Conservation (phyloP, 1,140 invertebrate species). For the Hyposmocoma kahamanoa region DNA sequence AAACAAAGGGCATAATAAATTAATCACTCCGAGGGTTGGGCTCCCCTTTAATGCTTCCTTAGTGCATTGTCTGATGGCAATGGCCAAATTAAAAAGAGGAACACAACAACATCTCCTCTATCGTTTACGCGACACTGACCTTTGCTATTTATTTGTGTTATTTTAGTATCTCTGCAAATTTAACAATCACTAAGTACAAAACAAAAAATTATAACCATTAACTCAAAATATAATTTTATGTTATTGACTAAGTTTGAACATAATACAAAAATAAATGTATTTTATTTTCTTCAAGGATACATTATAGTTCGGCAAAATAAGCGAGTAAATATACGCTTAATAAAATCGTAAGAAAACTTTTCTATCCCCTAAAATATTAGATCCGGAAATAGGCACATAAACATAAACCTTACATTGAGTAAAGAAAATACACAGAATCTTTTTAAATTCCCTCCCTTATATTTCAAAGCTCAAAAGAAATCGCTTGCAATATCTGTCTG, state of each 20-base stretch:
- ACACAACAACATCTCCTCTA: constrained; percentile 52
- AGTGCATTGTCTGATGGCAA: constrained; percentile 63
- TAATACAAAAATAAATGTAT: too few relatives aligned
- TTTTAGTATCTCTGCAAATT: too few relatives aligned
- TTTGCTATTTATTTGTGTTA: constrained; percentile 14
- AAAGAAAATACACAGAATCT: constrained; percentile 47
- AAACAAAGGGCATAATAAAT: constrained; percentile 71
- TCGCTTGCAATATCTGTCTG: constrained; percentile 73
- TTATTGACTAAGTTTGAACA: too few relatives aligned
- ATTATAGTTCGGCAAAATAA: too few relatives aligned
- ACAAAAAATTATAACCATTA: too few relatives aligned
- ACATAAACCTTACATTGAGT: constrained; percentile 15
- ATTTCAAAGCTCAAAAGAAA: constrained; percentile 74
- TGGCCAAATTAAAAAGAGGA: constrained; percentile 65
- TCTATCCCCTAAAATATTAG: background rate
- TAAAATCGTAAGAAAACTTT: too few relatives aligned
- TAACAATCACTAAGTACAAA: too few relatives aligned
- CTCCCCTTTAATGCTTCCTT: constrained; percentile 65
- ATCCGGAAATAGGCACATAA: constrained; percentile 1
- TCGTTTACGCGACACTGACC: constrained; percentile 48
- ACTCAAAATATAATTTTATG: too few relatives aligned
- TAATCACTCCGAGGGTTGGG: constrained; percentile 62
- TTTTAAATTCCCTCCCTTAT: constrained; percentile 63
- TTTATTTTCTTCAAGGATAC: too few relatives aligned
- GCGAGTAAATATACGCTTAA: too few relatives aligned